Evolutionary conservation across 2,113 vertebrate species (phyloP).

Genomic region (Peromyscus californicus): DNA sequence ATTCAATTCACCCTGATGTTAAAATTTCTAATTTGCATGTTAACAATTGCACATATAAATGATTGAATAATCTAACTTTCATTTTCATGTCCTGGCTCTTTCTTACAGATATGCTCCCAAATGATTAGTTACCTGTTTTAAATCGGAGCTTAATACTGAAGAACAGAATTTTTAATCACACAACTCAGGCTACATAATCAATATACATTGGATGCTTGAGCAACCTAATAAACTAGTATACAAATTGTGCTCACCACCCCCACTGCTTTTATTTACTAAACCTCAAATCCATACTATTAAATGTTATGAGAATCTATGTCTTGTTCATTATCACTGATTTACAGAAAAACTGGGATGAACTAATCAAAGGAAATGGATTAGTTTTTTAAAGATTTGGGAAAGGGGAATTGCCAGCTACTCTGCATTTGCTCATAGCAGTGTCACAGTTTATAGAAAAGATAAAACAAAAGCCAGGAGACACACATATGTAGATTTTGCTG

Average conservation of each 20-base stretch:
- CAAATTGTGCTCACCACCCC: not conserved
- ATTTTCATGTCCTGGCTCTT: not conserved
- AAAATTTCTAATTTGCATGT: not conserved
- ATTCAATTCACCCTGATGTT: not conserved
- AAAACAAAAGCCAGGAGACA: not conserved
- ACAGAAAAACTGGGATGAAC: not conserved
- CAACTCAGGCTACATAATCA: not conserved
- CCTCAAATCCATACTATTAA: not conserved
- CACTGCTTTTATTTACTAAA: constrained; percentile 35
- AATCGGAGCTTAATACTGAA: constrained; percentile 1
- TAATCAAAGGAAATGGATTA: not conserved
- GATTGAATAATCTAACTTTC: constrained; percentile 25
- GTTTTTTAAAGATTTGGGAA: not conserved
- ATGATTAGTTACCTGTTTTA: constrained; percentile 30
- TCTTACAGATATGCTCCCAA: constrained; percentile 14
- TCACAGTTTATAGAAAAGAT: not conserved
- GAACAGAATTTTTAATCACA: not conserved
- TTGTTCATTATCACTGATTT: not conserved
- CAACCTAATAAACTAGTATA: not conserved
- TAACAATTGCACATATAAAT: not conserved
- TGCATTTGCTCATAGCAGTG: not conserved
- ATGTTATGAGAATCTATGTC: not conserved
- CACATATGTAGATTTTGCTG: not conserved
- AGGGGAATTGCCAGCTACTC: not conserved
- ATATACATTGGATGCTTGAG: constrained; percentile 13